Evolutionary conservation across 2,113 vertebrate species (phyloP), one percentile per base, ranked within the genome.

Genomic region (Gobiocypris rarus): DNA sequence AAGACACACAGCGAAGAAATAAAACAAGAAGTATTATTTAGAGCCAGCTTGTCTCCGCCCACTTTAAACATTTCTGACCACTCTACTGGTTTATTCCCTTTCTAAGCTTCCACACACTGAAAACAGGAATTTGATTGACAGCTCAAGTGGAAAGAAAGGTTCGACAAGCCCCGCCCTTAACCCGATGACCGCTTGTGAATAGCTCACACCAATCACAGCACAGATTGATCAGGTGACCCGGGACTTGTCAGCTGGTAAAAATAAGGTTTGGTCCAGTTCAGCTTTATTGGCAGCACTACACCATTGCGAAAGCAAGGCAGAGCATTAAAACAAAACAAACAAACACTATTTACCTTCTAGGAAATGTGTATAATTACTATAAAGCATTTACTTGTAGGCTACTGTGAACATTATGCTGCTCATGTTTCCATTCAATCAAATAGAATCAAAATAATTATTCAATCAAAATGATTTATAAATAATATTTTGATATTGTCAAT

Each of bases 71-170:
- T 19, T n/a, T 59, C 22, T 3, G 4, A n/a, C 34, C 54, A 77
- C 59, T 50, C 59, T 50, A 59, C 22, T 38, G n/a, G 69, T 24
- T 71, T 43, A 2, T 17, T 56, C 17, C 28, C 1, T 75, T 24
- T 77, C 52, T 15, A 77, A 41, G 9, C 31, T 34, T 76, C 24
- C 73, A 31, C 71, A 43, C 43, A 5, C 45, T 26, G 19, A 63
- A 26, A 22, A 71, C 41, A 78, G 43, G 28, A 5, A 1, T 28
- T 56, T 87, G 87, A 91, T 3, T 86, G 90, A 90, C 90, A 85
- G 13, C 5, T 9, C 91, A 84, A 92, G 92, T 92, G 11, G 83
- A 31, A 19, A 61, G 63, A 9, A 9, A 17, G 85, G 54, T 71
- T 38, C 22, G 31, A 24, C 48, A 77, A 80, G 34, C 52, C 73